phyloP scores from a whole-genome alignment of 2,888 invertebrate genomes.

The Lordiphosa andalusiaca region DNA sequence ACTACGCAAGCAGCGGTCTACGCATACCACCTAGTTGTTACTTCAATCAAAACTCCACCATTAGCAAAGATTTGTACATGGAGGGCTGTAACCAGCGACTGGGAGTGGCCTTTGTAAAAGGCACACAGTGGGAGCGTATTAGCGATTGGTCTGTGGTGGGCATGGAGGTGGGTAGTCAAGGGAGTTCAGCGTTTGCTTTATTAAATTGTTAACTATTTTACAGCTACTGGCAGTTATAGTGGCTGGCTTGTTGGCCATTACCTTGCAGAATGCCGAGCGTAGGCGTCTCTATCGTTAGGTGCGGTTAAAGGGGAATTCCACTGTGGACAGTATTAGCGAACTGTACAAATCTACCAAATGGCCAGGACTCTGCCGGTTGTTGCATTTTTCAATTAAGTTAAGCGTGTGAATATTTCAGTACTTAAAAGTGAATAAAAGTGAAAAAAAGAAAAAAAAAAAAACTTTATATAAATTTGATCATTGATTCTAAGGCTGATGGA shows the following conservation, averaged over 20 bases:
- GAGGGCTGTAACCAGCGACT: slow-evolving; percentile 56
- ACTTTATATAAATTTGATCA: too few relatives aligned
- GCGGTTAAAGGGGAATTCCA: neutral
- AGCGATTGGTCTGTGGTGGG: slow-evolving; percentile 72
- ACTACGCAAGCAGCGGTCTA: slow-evolving; percentile 55
- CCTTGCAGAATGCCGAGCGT: slow-evolving; percentile 62
- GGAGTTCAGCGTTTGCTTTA: neutral
- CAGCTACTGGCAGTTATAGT: slow-evolving; percentile 61
- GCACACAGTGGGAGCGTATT: slow-evolving; percentile 65
- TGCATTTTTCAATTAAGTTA: too few relatives aligned
- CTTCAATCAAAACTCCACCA: slow-evolving; percentile 53
- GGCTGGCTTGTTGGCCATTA: slow-evolving; percentile 69
- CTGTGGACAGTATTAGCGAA: slow-evolving; percentile 39
- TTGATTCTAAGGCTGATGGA: too few relatives aligned
- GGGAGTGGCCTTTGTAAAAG: slow-evolving; percentile 44
- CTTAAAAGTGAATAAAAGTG: slow-evolving; percentile 22
- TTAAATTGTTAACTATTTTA: neutral
- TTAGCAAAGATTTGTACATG: slow-evolving; percentile 49
- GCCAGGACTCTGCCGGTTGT: too few relatives aligned
- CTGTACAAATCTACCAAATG: slow-evolving; percentile 21
- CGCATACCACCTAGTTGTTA: slow-evolving; percentile 68
- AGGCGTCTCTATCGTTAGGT: slow-evolving; percentile 58
- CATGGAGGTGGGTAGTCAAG: slow-evolving; percentile 56
- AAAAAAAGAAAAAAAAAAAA: slow-evolving; percentile 17
- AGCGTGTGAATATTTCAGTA: neutral